Percentiles rank a stretch among this genome's conserved stretches.
phyloP scores from a whole-genome alignment of 2,797 vertebrate species.

The Gobio occitaniae region DNA sequence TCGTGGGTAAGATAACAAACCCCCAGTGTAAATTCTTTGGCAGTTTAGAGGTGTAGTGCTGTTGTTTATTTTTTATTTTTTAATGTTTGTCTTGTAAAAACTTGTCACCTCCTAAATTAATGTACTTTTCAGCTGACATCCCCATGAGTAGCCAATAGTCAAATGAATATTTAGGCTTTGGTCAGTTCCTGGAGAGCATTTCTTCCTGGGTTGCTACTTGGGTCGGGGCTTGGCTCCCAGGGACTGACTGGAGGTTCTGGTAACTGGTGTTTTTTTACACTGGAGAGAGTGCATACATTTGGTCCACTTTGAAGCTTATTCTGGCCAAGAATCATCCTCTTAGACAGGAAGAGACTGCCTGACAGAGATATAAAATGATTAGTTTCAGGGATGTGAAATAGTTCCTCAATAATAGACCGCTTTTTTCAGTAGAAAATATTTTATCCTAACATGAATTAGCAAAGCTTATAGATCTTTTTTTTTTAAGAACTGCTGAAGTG shows the following conservation, averaged over 20 bases:
- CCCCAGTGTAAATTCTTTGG: neutral
- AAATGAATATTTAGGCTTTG: neutral
- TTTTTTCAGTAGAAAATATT: slow-evolving; percentile 48
- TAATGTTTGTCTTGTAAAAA: neutral
- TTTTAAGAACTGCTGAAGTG: slow-evolving; percentile 70
- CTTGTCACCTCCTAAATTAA: neutral
- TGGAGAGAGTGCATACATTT: neutral
- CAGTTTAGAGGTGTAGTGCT: neutral
- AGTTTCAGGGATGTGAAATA: neutral
- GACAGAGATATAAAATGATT: neutral
- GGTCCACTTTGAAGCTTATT: neutral
- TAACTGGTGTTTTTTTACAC: neutral
- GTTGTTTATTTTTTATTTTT: neutral
- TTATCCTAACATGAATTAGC: slow-evolving; percentile 71
- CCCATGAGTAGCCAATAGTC: neutral
- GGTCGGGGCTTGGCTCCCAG: slow-evolving; percentile 24
- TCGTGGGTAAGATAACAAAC: neutral
- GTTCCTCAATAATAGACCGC: neutral
- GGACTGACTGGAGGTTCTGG: neutral
- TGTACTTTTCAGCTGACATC: neutral
- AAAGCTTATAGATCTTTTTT: slow-evolving; percentile 71
- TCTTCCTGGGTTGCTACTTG: slow-evolving; percentile 14
- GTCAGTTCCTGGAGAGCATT: slow-evolving; percentile 1
- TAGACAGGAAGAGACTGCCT: neutral
- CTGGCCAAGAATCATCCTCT: neutral